phyloP scores from a whole-genome alignment of 2,797 vertebrate species.

The Potorous gilbertii region DNA sequence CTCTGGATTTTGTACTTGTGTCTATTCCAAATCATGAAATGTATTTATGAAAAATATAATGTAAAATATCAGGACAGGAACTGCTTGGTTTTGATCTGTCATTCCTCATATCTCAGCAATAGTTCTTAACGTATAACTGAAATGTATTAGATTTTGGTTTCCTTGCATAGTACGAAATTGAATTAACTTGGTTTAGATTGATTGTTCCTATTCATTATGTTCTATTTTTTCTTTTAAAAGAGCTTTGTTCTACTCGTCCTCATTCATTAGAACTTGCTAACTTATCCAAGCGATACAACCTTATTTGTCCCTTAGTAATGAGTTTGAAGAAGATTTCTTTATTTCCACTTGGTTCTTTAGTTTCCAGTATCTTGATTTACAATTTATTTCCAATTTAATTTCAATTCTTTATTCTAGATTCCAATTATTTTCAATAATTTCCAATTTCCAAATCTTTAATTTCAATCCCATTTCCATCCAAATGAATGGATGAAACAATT shows the following conservation, averaged over 20 bases:
- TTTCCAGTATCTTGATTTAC: no score
- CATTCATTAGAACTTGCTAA: neutral
- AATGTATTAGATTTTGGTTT: neutral
- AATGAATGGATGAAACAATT: neutral
- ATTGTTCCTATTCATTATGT: neutral
- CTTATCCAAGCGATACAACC: neutral
- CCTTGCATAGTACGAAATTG: neutral
- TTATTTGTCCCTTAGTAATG: neutral
- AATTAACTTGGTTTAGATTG: neutral
- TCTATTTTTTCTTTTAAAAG: neutral
- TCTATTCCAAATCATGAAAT: neutral
- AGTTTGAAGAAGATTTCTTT: neutral
- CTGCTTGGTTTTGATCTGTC: neutral
- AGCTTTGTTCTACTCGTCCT: neutral
- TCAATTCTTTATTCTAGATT: no score
- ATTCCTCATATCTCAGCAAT: neutral
- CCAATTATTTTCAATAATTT: no score
- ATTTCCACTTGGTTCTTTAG: neutral
- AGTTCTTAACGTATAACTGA: neutral
- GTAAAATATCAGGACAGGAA: neutral
- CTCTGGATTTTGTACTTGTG: neutral
- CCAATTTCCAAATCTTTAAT: no score
- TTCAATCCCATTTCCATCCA: neutral
- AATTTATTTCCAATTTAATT: no score
- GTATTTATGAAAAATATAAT: neutral